Evolutionary conservation across 2,113 vertebrate genomes (phyloP).

Genomic region (Zosterops borbonicus): DNA sequence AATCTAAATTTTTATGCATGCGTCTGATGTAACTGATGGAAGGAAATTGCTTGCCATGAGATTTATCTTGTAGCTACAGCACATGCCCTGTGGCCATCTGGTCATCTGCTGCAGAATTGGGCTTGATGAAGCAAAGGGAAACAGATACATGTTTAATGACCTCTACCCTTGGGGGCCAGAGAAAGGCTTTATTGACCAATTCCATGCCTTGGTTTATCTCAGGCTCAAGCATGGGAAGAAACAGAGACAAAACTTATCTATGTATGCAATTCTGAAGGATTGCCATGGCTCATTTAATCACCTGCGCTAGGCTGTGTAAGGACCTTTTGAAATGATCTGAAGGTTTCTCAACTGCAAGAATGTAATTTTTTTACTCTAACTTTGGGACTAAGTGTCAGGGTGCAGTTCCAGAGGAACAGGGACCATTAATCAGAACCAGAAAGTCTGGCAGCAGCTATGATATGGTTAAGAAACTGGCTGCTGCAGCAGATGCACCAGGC

Average conservation of each 20-base stretch:
- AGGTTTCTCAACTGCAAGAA: not conserved
- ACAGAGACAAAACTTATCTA: not conserved
- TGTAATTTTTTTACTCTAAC: not conserved
- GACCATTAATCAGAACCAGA: not conserved
- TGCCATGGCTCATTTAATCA: not conserved
- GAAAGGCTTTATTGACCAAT: not conserved
- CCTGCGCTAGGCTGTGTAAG: not conserved
- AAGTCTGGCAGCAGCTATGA: not conserved
- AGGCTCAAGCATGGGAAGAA: not conserved
- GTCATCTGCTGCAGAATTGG: not conserved
- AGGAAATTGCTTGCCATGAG: not conserved
- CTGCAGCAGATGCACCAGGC: not conserved
- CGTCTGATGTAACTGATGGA: not conserved
- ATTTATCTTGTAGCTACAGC: constrained; percentile 11
- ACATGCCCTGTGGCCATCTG: not conserved
- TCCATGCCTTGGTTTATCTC: not conserved
- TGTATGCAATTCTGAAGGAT: not conserved
- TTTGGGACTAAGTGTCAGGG: not conserved
- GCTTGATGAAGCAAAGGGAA: not conserved
- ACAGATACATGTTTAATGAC: not conserved
- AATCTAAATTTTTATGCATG: not conserved
- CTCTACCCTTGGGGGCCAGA: not conserved
- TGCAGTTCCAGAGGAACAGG: not conserved
- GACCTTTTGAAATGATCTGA: not conserved
- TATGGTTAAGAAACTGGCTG: not conserved